Conservation (phyloP, 2,888 invertebrate genomes). For the Stenchaetothrips biformis region DNA sequence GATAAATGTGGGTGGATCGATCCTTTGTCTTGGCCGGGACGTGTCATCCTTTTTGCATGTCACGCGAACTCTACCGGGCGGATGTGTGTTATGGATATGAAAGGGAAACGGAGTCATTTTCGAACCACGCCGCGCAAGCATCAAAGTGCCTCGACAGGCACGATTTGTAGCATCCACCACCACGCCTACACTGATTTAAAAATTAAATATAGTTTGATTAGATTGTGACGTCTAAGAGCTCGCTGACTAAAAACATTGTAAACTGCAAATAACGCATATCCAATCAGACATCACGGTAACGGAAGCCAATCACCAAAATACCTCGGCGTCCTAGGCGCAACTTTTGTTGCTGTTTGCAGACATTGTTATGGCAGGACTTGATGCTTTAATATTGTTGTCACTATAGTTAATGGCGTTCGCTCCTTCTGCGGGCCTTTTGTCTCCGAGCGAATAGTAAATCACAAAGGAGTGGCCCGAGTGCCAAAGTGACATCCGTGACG, state of each 20-base stretch:
- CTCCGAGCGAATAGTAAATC: neutral
- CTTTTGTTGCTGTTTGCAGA: neutral
- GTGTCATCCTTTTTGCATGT: constrained; percentile 21
- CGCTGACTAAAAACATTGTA: too few relatives aligned
- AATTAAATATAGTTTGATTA: too few relatives aligned
- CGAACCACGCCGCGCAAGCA: too few relatives aligned
- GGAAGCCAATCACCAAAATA: too few relatives aligned
- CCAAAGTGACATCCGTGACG: too few relatives aligned
- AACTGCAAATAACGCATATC: neutral
- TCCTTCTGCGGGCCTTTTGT: neutral
- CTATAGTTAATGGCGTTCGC: neutral
- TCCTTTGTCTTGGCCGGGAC: constrained; percentile 6
- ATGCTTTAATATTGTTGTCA: constrained; percentile 14
- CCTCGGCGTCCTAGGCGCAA: too few relatives aligned
- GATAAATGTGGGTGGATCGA: neutral
- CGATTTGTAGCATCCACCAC: too few relatives aligned
- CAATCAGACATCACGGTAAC: neutral
- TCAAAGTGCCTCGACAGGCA: too few relatives aligned
- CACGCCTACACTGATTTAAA: too few relatives aligned
- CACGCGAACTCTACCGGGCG: neutral
- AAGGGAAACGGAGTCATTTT: neutral
- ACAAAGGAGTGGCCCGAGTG: neutral
- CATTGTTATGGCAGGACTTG: constrained; percentile 13
- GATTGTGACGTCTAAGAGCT: too few relatives aligned
- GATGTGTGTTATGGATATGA: constrained; percentile 1